A percentile compares a stretch with the other conserved stretches of the same genome.
Evolutionary conservation across 2,888 invertebrate genomes (phyloP).

Genomic region (Sesia bembeciformis): DNA sequence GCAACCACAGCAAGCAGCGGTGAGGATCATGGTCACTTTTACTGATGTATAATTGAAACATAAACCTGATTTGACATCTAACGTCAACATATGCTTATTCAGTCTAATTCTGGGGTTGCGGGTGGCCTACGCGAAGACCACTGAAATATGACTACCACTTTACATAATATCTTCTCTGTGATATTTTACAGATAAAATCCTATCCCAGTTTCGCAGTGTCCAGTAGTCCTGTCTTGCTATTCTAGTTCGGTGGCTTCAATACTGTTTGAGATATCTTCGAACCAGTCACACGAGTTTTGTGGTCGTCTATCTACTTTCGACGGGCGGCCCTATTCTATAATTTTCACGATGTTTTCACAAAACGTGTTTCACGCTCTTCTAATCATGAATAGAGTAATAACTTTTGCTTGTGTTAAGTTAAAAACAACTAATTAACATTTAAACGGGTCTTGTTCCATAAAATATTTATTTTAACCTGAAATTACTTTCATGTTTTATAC

Average conservation of each 20-base stretch:
- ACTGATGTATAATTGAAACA: neutral
- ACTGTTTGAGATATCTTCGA: slow-evolving; percentile 31
- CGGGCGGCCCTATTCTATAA: neutral
- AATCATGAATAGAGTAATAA: slow-evolving; percentile 1
- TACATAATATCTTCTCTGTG: neutral
- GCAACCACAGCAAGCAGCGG: neutral
- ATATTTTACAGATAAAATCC: neutral
- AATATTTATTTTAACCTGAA: too few relatives aligned
- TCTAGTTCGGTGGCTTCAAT: slow-evolving; percentile 28
- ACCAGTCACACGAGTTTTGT: slow-evolving; percentile 17
- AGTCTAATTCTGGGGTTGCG: too few relatives aligned
- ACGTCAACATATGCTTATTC: too few relatives aligned
- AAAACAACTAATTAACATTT: neutral
- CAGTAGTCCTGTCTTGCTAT: slow-evolving; percentile 18
- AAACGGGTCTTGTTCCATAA: too few relatives aligned
- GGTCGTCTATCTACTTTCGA: neutral
- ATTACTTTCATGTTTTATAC: too few relatives aligned
- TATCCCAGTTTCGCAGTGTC: neutral
- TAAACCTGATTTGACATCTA: neutral
- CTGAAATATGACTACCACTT: neutral
- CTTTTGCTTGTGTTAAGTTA: neutral
- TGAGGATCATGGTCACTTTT: neutral
- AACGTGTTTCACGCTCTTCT: neutral
- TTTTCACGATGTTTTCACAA: neutral
- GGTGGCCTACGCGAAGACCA: too few relatives aligned